Conservation (phyloP, 2,113 vertebrate species). For the Cyprinodon brontotheroides region DNA sequence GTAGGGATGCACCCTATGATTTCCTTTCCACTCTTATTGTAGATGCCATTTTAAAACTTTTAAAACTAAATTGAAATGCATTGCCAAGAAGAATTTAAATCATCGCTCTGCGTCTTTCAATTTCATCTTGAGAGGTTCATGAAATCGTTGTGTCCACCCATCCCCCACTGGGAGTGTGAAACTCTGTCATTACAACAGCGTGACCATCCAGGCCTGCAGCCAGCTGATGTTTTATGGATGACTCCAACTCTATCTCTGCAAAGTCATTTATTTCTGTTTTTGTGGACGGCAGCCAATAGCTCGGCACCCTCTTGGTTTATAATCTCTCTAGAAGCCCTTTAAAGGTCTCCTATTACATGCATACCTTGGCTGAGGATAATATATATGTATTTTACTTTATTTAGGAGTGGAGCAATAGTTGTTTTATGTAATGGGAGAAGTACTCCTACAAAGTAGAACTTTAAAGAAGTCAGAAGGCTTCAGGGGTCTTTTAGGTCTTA, state of each 20-base stretch:
- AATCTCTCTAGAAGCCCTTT: not conserved
- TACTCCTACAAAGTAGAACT: not conserved
- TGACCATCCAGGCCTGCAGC: not conserved
- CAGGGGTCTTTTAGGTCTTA: not conserved
- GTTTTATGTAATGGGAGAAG: not conserved
- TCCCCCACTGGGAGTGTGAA: conserved; percentile 1
- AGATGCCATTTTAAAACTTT: not conserved
- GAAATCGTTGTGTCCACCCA: not conserved
- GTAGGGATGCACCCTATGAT: not conserved
- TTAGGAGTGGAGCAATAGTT: not conserved
- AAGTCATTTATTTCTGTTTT: conserved; percentile 15
- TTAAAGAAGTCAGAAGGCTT: not conserved
- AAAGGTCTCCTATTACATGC: conserved; percentile 5
- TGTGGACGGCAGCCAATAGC: conserved; percentile 9
- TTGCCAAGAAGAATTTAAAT: not conserved
- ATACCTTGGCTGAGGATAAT: not conserved
- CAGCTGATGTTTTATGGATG: conserved; percentile 25
- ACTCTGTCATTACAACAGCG: not conserved
- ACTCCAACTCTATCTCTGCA: conserved; percentile 2
- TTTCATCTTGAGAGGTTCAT: conserved; percentile 14
- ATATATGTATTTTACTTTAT: not conserved
- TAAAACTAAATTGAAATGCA: conserved; percentile 6
- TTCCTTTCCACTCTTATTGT: not conserved
- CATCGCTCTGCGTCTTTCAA: conserved; percentile 1
- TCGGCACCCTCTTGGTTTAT: not conserved